phyloP scores from a whole-genome alignment of 23 tunicate species.

The Trididemnum clinides region DNA sequence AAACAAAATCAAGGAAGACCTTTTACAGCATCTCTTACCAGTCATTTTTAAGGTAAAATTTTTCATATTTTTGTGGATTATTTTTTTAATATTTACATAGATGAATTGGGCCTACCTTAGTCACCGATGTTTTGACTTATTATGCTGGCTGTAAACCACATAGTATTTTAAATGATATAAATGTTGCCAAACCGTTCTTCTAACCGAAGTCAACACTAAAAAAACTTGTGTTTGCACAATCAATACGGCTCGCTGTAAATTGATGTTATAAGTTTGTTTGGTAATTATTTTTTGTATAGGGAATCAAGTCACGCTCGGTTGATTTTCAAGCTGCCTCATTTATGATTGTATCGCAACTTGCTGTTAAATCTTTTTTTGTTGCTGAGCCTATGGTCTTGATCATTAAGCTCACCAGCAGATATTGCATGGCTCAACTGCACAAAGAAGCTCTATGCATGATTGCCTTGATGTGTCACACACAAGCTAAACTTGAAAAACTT shows the following conservation, averaged over 20 bases:
- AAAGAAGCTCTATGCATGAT: constrained; percentile 4
- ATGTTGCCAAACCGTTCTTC: too few relatives aligned
- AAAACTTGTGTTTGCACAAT: too few relatives aligned
- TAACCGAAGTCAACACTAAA: too few relatives aligned
- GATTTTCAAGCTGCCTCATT: constrained; percentile 51
- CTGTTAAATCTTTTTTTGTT: constrained; percentile 10
- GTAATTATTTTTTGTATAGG: constrained; percentile 18
- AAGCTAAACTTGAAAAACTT: background rate
- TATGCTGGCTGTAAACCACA: too few relatives aligned
- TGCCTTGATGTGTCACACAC: background rate
- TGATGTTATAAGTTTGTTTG: too few relatives aligned
- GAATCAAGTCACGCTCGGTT: constrained; percentile 10
- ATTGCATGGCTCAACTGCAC: constrained; percentile 14
- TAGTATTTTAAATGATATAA: too few relatives aligned
- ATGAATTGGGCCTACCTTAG: too few relatives aligned
- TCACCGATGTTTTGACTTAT: too few relatives aligned
- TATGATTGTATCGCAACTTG: constrained; percentile 51
- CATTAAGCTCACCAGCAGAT: background rate
- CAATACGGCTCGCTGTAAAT: too few relatives aligned
- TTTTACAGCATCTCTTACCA: constrained; percentile 24
- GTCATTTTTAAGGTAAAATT: constrained; percentile 11
- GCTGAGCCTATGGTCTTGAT: background rate
- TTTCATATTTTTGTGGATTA: background rate
- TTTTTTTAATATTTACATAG: too few relatives aligned
- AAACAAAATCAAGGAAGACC: constrained; percentile 6